Evolutionary conservation across 2,797 vertebrate species (phyloP).

Genomic region (Alauda arvensis): DNA sequence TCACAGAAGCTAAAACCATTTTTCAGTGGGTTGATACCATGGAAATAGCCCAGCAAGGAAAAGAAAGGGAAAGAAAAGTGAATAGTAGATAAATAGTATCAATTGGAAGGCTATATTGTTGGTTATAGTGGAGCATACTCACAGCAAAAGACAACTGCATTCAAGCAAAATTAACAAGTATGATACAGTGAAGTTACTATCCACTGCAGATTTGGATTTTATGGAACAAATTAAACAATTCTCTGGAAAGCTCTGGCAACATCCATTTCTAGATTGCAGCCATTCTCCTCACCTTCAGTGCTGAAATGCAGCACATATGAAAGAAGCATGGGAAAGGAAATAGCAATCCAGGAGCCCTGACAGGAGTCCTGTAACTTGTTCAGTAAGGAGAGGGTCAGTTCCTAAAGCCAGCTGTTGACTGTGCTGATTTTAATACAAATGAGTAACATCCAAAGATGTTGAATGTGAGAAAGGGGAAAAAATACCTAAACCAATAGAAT

Average conservation of each 20-base stretch:
- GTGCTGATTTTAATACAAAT: not conserved
- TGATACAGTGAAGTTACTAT: not conserved
- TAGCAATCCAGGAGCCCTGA: not conserved
- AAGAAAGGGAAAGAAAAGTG: not conserved
- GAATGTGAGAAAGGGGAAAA: not conserved
- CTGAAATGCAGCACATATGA: not conserved
- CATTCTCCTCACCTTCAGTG: not conserved
- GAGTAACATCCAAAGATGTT: not conserved
- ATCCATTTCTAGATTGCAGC: not conserved
- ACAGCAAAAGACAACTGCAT: not conserved
- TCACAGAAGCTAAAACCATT: not conserved
- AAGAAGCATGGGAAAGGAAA: not conserved
- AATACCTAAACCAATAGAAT: not conserved
- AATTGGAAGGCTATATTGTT: not conserved
- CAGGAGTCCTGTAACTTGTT: not conserved
- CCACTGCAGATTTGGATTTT: not conserved
- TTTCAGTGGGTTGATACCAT: not conserved
- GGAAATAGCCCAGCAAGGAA: not conserved
- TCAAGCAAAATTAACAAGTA: not conserved
- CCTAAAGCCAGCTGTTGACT: not conserved
- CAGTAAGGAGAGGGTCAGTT: not conserved
- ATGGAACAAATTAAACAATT: not conserved
- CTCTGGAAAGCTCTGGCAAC: not conserved
- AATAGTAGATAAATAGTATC: not conserved
- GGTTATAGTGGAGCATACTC: not conserved